Evolutionary conservation across 1,140 invertebrate genomes (phyloP), one percentile per base, ranked within the genome.

Genomic region (Listronotus bonariensis): DNA sequence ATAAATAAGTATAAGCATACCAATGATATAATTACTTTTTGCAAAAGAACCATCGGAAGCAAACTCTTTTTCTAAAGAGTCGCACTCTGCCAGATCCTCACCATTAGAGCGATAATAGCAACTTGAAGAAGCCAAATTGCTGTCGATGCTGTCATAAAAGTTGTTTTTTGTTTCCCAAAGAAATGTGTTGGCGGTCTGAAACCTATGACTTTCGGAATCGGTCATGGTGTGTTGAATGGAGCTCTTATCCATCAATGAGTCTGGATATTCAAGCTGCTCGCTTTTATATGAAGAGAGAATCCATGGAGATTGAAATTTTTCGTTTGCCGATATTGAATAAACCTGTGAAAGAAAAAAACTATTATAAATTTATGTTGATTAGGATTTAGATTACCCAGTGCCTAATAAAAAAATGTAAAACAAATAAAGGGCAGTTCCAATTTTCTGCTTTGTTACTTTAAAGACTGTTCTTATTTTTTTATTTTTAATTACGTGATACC

Each of bases 101-200:
- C 82, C 78, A 52, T 67, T 77, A 61, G 59, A 74, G 42, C 68
- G 79, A 53, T 68, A 79, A 59, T 48, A 65, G 72, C 70, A 79
- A 78, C 67, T 80, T 76, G 70, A 81, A 72, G 65, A 79, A 53
- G 71, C 62, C 42, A 82, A 70, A 17, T 79, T 74, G 6, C 79
- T 81, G 68, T 86, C 82, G 42, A 85, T 85, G 70, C 84, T 85
- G 65, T 86, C 84, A 66, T 83, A 85, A 68, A 67, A 77, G 54
- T 73, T 68, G 15, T 51, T 59, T 40, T 67, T 55, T 7, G 78
- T 79, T 45, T 79, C 78, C 59, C 82, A 83, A 46, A 53, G 78
- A 80, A 73, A 76, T 8, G 64, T 73, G 57, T 74, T 77, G 15
- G 76, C 70, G 17, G 70, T 83, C 78, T 66, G 80, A 76, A 68